Conservation (phyloP, 2,113 vertebrate genomes). For the Aldabrachelys gigantea region DNA sequence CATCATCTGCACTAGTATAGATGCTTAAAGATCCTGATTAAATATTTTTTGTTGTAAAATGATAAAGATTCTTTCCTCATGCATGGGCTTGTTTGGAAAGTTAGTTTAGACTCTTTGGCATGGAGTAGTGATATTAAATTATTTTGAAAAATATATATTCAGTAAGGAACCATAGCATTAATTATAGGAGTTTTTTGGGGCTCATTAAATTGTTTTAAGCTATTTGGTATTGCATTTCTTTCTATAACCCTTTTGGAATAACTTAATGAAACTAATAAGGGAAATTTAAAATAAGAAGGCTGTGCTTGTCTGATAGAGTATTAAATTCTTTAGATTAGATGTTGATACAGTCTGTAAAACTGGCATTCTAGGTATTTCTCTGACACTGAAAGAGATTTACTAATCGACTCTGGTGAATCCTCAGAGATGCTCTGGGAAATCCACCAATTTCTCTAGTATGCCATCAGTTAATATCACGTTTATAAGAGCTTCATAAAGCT, state of each 20-base stretch:
- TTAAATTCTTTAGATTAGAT: conserved; percentile 5
- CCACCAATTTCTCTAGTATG: conserved; percentile 26
- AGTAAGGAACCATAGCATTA: conserved; percentile 9
- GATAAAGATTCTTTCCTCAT: conserved; percentile 11
- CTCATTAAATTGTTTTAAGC: conserved; percentile 16
- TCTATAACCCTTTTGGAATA: not conserved
- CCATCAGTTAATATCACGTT: conserved; percentile 37
- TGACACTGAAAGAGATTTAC: conserved; percentile 24
- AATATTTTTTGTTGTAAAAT: not conserved
- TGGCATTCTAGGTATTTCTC: not conserved
- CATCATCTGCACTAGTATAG: not conserved
- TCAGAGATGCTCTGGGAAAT: conserved; percentile 46
- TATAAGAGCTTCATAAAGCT: conserved; percentile 17
- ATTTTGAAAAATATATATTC: conserved; percentile 3
- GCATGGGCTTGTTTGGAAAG: conserved; percentile 33
- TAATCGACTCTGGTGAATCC: conserved; percentile 40
- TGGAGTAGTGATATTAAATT: conserved; percentile 28
- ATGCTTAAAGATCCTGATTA: not conserved
- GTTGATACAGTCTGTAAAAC: conserved; percentile 18
- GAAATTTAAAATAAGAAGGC: not conserved
- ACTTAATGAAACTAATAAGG: conserved; percentile 10
- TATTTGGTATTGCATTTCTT: conserved; percentile 8
- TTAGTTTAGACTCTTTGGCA: conserved; percentile 16
- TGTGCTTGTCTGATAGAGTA: not conserved
- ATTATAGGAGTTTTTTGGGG: not conserved